Base-by-base conservation (phyloP, 2,797 vertebrate genomes). In the Enteromius radiatus region DNA sequence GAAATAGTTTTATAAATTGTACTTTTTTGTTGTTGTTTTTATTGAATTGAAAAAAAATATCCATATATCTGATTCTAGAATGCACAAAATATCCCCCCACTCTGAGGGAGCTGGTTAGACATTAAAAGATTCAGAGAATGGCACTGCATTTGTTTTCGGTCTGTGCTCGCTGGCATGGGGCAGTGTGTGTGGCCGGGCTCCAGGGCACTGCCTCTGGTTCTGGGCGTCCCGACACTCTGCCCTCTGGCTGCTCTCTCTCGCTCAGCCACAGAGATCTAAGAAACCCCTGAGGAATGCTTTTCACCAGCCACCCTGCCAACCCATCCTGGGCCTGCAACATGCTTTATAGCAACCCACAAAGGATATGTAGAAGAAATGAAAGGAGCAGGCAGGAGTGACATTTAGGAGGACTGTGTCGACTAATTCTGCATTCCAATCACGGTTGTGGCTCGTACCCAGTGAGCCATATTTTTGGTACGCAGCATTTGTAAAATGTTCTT, bases 221-320 rank as follows among this genome's bases (percentile, higher is more conserved):
- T 89, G 90, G 80, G 87, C 86, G 88, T 91, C 89, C 90, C 89
- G 92, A 94, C 93, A 93, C 85, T 88, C 86, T 93, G 93, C 91
- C 92, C 93, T 91, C 90, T 93, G 92, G 92, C 91, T 88, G 84
- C 88, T 87, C 88, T 89, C 88, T 85, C 77, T 81, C 69, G 26
- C 74, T 82, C 86, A 84, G 86, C 93, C 92, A 93, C 90, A 94
- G 93, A 93, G 92, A 95, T 94, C 91, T 79, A 88, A 95, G 90
- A 87, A 90, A 92, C 88, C 26, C 85, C 81, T 80, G 89, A 95
- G 92, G 93, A 95, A 95, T 95, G 93, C 90, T 92, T 94, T 94
- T 94, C 90, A 94, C 71, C 71, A 81, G 80, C 86, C 82, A 84
- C 77, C 64, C 84, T 83, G 86, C 84, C 81, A 85, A 70, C 81